Evolutionary conservation across 2,797 vertebrate species (phyloP).

Genomic region (Danio tinwini): DNA sequence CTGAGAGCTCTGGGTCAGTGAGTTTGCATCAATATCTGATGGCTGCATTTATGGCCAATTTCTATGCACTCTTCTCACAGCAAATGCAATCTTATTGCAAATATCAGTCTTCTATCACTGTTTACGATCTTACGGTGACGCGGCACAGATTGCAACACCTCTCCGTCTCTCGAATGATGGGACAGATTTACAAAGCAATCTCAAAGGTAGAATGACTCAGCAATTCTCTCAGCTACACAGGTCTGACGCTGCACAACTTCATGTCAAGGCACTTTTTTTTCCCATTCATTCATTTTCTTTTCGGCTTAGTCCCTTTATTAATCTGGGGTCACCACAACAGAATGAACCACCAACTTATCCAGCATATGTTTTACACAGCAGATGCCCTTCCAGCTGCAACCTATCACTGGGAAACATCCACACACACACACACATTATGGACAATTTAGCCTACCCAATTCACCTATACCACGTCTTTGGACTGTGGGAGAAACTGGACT

Average conservation of each 20-base stretch:
- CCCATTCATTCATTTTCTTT: no score
- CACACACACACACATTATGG: no score
- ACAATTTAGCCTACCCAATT: no score
- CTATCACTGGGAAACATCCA: no score
- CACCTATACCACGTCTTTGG: no score
- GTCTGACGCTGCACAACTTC: background rate
- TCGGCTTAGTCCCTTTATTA: no score
- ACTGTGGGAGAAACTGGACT: no score
- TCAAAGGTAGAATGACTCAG: slow-evolving; percentile 12
- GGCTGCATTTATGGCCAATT: slow-evolving; percentile 15
- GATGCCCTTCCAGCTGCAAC: no score
- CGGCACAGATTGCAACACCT: slow-evolving; percentile 7
- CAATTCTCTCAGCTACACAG: background rate
- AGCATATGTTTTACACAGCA: no score
- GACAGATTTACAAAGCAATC: background rate
- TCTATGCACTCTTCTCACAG: background rate
- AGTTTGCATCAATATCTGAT: slow-evolving; percentile 28
- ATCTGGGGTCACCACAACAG: no score
- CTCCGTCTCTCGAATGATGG: background rate
- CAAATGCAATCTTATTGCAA: background rate
- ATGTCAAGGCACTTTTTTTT: no score
- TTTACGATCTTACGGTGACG: slow-evolving; percentile 30
- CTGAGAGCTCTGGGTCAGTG: slow-evolving; percentile 29
- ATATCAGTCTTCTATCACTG: slow-evolving; percentile 8
- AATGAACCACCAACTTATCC: no score